Evolutionary conservation across 2,888 invertebrate species (phyloP).

Genomic region (Hypolimnas misippus): DNA sequence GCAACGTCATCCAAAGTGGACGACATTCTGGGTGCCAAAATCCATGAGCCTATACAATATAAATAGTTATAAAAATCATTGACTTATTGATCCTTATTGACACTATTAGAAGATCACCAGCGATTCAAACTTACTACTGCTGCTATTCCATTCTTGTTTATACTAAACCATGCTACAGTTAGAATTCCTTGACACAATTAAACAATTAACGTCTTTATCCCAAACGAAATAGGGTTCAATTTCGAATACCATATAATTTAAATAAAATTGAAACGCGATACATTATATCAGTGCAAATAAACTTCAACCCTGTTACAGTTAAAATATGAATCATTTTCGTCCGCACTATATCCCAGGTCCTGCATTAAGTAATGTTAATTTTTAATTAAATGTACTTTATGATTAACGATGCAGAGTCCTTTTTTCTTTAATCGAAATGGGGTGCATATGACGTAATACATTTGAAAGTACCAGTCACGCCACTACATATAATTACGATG

Average conservation of each 20-base stretch:
- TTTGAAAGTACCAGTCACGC: constrained; percentile 71
- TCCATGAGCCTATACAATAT: too few relatives aligned
- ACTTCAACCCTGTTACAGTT: constrained; percentile 54
- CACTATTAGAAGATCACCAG: constrained; percentile 21
- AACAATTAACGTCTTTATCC: constrained; percentile 59
- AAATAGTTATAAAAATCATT: too few relatives aligned
- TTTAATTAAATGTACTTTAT: constrained; percentile 68
- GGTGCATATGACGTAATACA: constrained; percentile 60
- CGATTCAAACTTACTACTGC: constrained; percentile 27
- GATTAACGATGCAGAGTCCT: constrained; percentile 53
- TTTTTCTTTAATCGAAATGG: constrained; percentile 51
- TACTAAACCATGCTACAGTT: constrained; percentile 48
- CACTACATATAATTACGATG: constrained; percentile 66
- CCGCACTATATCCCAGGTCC: constrained; percentile 55
- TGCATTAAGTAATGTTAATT: constrained; percentile 63
- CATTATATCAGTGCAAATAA: constrained; percentile 55
- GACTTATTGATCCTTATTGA: too few relatives aligned
- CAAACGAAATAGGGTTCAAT: constrained; percentile 59
- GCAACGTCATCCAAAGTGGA: too few relatives aligned
- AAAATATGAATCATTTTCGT: constrained; percentile 59
- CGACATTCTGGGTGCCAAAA: too few relatives aligned
- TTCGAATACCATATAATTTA: constrained; percentile 57
- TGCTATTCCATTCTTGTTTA: constrained; percentile 39
- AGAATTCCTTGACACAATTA: constrained; percentile 61
- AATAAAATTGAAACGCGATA: constrained; percentile 72